Conservation (phyloP, 2,797 vertebrate genomes). For the Craterocephalus amniculus region DNA sequence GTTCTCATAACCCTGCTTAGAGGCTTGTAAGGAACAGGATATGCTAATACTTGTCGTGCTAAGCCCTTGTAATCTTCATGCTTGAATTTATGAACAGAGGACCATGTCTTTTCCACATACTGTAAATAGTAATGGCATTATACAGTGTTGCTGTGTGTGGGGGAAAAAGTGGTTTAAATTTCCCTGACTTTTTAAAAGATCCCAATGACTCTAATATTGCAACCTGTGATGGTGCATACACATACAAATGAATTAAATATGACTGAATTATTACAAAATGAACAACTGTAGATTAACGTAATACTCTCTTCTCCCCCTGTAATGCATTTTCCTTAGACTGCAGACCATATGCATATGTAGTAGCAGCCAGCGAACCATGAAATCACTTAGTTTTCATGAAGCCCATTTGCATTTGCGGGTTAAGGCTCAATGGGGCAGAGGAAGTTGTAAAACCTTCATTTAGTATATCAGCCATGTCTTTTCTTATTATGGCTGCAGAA, state of each 20-base stretch:
- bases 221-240: conserved; percentile 10
- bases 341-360: conserved; percentile 62
- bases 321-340: conserved; percentile 52
- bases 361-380: conserved; percentile 65
- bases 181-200: conserved; percentile 30
- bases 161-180: conserved; percentile 18
- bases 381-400: conserved; percentile 75
- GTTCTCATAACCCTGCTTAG: conserved; percentile 60
- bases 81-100: conserved; percentile 71
- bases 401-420: conserved; percentile 73
- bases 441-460: conserved; percentile 71
- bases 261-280: conserved; percentile 43
- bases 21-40: conserved; percentile 66
- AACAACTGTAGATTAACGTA: conserved; percentile 49
- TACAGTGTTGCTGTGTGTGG: conserved; percentile 22
- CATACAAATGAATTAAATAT: conserved; percentile 24
- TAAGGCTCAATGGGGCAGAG: conserved; percentile 74
- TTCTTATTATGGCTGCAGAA: conserved; percentile 51
- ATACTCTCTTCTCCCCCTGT: conserved; percentile 31
- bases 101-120: conserved; percentile 45
- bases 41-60: conserved; percentile 70
- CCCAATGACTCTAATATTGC: conserved; percentile 9
- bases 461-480: conserved; percentile 62
- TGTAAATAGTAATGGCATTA: conserved; percentile 53
- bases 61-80: conserved; percentile 76